Percentiles rank a stretch among this genome's conserved stretches.
phyloP scores from a whole-genome alignment of 92 coral and sea anemone genomes.

The Meandrina meandrites region DNA sequence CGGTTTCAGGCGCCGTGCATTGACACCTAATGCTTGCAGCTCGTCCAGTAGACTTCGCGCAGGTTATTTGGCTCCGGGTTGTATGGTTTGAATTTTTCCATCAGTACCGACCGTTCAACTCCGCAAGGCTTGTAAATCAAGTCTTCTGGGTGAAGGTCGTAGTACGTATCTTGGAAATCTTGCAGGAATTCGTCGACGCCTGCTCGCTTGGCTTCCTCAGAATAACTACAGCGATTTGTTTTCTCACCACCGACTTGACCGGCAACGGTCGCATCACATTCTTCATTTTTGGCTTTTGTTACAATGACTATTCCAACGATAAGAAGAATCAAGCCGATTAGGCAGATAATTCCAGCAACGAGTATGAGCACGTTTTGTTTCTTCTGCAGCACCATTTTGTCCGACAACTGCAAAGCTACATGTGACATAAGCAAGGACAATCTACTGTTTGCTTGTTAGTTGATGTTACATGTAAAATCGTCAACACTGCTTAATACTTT shows the following conservation, averaged over 20 bases:
- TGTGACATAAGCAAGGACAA: background rate
- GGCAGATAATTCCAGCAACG: conserved; percentile 22
- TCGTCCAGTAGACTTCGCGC: conserved; percentile 55
- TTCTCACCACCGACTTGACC: background rate
- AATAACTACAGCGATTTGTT: conserved; percentile 24
- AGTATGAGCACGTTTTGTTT: background rate
- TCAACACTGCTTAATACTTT: too few species aligned
- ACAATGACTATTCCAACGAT: conserved; percentile 69
- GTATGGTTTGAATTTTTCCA: conserved; percentile 48
- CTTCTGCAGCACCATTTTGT: background rate
- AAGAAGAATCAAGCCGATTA: conserved; percentile 54
- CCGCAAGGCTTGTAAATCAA: conserved; percentile 48
- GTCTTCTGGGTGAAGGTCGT: conserved; percentile 45
- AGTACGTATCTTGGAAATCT: conserved; percentile 60
- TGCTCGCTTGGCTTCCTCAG: conserved; percentile 69
- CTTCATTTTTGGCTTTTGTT: conserved; percentile 29
- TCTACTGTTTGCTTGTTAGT: too few species aligned
- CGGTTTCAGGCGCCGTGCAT: conserved; percentile 51
- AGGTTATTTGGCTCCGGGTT: conserved; percentile 58
- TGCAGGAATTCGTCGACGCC: conserved; percentile 68
- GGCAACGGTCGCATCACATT: background rate
- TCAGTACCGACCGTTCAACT: conserved; percentile 25
- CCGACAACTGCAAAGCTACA: background rate
- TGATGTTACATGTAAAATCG: too few species aligned
- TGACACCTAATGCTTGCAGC: conserved; percentile 35